Evolutionary conservation across 2,113 vertebrate species (phyloP).

Genomic region (Sorex araneus): DNA sequence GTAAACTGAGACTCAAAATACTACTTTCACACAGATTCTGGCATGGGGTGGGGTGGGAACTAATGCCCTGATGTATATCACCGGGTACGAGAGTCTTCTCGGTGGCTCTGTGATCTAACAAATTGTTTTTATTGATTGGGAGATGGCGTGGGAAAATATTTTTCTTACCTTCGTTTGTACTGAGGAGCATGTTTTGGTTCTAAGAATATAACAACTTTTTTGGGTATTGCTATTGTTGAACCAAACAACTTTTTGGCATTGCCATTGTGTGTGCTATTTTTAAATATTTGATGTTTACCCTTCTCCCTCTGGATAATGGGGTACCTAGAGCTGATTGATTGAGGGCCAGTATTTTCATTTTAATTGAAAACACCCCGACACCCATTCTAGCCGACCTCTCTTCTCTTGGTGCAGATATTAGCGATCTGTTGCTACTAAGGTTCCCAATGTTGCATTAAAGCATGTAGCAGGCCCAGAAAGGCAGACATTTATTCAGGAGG

Average conservation of each 20-base stretch:
- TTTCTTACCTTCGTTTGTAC: background rate
- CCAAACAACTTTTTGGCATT: background rate
- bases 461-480: background rate
- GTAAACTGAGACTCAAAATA: background rate
- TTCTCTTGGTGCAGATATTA: background rate
- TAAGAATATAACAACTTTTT: background rate
- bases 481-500: background rate
- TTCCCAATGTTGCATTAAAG: background rate
- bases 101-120: background rate
- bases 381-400: background rate
- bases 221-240: background rate
- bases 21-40: background rate
- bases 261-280: background rate
- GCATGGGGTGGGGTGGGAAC: background rate
- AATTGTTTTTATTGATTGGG: background rate
- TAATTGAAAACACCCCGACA: background rate
- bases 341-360: conserved; percentile 42
- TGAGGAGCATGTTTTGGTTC: background rate
- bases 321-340: background rate
- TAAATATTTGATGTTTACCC: background rate
- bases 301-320: background rate
- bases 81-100: background rate
- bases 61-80: background rate
- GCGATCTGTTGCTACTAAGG: too few relatives aligned
- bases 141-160: background rate